Evolutionary conservation across 2,797 vertebrate genomes (phyloP).

Genomic region (Gypaetus barbatus): DNA sequence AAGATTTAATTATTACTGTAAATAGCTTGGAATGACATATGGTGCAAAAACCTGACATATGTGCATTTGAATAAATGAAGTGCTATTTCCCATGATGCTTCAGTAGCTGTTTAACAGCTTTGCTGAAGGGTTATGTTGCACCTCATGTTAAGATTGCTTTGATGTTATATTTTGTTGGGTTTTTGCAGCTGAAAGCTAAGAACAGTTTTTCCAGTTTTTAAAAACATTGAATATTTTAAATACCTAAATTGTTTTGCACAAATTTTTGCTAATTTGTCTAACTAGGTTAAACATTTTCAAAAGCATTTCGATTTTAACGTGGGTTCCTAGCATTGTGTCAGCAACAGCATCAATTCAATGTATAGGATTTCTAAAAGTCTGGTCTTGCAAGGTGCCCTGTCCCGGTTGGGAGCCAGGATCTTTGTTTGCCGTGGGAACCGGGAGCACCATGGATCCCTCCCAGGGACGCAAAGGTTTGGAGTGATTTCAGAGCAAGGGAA

Average conservation of each 20-base stretch:
- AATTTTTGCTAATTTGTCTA: conserved; percentile 86
- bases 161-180: conserved; percentile 86
- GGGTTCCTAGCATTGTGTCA: conserved; percentile 77
- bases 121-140: conserved; percentile 86
- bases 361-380: background rate
- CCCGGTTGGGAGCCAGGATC: background rate
- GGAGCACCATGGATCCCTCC: background rate
- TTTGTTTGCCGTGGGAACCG: fast-evolving
- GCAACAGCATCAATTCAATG: conserved; percentile 23
- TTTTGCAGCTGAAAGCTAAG: conserved; percentile 85
- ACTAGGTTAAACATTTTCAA: conserved; percentile 85
- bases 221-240: conserved; percentile 87
- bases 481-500: background rate
- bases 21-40: conserved; percentile 96
- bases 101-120: conserved; percentile 86
- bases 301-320: conserved; percentile 79
- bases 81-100: conserved; percentile 88
- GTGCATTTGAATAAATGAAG: conserved; percentile 92
- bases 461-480: background rate
- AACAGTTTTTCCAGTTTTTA: conserved; percentile 83
- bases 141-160: conserved; percentile 85
- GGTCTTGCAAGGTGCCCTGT: background rate
- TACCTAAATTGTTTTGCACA: conserved; percentile 86
- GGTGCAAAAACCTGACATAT: conserved; percentile 95
- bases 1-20: conserved; percentile 97